These are phyloP conservation scores for Ericerus pela DNA, from an alignment of 1,140 invertebrate genomes.

Conservation along the genomic window DNA sequence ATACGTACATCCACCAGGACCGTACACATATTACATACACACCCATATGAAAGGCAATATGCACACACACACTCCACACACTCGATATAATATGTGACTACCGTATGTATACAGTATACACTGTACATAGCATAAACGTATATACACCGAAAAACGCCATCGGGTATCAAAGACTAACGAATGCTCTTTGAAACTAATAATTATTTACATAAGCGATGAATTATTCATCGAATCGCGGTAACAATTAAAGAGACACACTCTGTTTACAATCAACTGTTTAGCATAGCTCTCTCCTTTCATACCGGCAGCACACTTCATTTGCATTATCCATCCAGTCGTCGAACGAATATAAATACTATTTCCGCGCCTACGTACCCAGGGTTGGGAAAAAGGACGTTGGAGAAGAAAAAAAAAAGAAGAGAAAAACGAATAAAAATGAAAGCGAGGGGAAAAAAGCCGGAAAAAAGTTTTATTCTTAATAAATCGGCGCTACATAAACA, in stretches of 20 bases:
- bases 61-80: too few species aligned
- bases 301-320: neutral
- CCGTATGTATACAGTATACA: neutral
- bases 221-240: conserved; percentile 3
- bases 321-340: neutral
- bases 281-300: neutral
- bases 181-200: conserved; percentile 9
- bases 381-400: too few species aligned
- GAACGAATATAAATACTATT: neutral
- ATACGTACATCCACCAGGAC: too few species aligned
- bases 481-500: too few species aligned
- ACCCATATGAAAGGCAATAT: too few species aligned
- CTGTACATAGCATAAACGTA: neutral
- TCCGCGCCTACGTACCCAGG: too few species aligned
- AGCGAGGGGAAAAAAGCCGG: too few species aligned
- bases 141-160: neutral
- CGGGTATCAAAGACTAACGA: conserved; percentile 3
- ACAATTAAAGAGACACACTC: conserved; percentile 9
- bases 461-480: too few species aligned
- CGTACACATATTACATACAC: too few species aligned
- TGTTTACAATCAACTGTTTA: conserved; percentile 11
- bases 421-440: too few species aligned
- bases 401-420: too few species aligned
- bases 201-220: conserved; percentile 10
- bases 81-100: too few species aligned